These are phyloP conservation scores for Dendrolimus houi DNA, from an alignment of 2,888 invertebrate genomes.

Conservation along the genomic window DNA sequence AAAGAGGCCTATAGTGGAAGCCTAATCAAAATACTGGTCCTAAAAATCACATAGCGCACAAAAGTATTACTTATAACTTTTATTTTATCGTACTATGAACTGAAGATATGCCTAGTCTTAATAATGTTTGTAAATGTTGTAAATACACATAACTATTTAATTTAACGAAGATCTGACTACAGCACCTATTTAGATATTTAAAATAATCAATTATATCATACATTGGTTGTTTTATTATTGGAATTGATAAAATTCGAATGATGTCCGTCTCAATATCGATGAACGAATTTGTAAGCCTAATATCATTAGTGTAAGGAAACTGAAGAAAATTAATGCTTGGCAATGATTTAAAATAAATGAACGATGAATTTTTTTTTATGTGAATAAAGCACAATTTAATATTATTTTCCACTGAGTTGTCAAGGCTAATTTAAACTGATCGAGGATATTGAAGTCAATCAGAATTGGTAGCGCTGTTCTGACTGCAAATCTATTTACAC, in stretches of 20 bases:
- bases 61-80: conserved; percentile 1
- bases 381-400: conserved; percentile 9
- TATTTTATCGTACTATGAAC: conserved; percentile 32
- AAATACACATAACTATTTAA: conserved; percentile 26
- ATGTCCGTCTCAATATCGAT: conserved; percentile 68
- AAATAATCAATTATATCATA: conserved; percentile 45
- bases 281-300: conserved; percentile 67
- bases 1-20: conserved; percentile 6
- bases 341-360: conserved; percentile 57
- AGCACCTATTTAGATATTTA: conserved; percentile 27
- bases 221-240: conserved; percentile 53
- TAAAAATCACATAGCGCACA: neutral
- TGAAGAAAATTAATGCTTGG: conserved; percentile 63
- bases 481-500: too few relatives aligned
- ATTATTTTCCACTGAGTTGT: too few relatives aligned
- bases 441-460: too few relatives aligned
- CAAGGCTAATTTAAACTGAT: too few relatives aligned
- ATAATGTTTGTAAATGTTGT: conserved; percentile 49
- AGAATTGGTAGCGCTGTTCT: too few relatives aligned
- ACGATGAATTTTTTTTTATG: conserved; percentile 23
- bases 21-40: neutral
- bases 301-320: conserved; percentile 66
- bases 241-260: conserved; percentile 64
- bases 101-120: conserved; percentile 58
- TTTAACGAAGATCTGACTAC: conserved; percentile 20